phyloP scores from a whole-genome alignment of 2,888 invertebrate genomes.

The Halocaridina rubra region DNA sequence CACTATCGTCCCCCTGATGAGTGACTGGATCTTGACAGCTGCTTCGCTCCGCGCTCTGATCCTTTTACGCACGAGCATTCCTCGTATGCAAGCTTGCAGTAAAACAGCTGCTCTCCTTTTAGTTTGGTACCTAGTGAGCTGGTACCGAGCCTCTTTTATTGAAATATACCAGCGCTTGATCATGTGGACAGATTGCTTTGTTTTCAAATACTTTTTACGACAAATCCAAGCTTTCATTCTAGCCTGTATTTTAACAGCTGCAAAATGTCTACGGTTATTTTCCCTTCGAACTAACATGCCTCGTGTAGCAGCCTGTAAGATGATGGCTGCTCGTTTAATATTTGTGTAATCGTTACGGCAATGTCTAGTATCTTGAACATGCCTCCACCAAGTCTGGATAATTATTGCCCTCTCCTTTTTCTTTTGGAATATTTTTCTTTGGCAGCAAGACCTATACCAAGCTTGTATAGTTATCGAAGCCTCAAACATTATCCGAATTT shows the following conservation, averaged over 20 bases:
- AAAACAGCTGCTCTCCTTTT: background rate
- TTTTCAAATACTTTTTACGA: background rate
- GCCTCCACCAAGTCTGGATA: conserved; percentile 21
- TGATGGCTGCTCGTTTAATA: background rate
- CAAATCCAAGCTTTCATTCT: background rate
- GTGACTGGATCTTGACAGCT: conserved; percentile 4
- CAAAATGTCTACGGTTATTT: background rate
- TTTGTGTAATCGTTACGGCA: background rate
- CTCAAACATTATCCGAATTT: background rate
- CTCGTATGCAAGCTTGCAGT: conserved; percentile 11
- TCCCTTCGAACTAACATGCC: conserved; percentile 13
- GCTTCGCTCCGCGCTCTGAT: background rate
- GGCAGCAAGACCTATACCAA: background rate
- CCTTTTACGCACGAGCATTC: background rate
- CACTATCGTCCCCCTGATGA: conserved; percentile 2
- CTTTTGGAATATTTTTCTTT: background rate
- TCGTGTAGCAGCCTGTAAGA: conserved; percentile 7
- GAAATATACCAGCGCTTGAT: background rate
- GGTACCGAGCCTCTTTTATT: too few relatives aligned
- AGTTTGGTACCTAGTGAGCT: background rate
- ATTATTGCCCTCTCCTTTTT: conserved; percentile 5
- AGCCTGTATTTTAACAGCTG: conserved; percentile 4
- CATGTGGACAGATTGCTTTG: background rate
- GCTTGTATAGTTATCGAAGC: conserved; percentile 25
- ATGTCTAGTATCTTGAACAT: background rate